Evolutionary conservation across 2,888 invertebrate species (phyloP), one percentile per base, ranked within the genome.

Genomic region (Zonitis immaculata): DNA sequence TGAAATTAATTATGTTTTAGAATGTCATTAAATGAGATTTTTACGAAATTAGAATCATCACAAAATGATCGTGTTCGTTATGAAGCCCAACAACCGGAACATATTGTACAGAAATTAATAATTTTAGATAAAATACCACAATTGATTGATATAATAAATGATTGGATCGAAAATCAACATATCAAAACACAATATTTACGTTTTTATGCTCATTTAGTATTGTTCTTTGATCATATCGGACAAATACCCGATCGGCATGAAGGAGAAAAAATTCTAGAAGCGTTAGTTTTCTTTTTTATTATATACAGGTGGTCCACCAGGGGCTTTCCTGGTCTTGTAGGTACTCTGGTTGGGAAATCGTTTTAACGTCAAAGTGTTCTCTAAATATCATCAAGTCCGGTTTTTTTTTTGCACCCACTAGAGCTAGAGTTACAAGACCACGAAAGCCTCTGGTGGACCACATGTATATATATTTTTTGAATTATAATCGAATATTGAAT

Each of bases 131-230:
- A 92, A 68, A 78, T 88, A n/a, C 79, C 83, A 11, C 79, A 84
- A 44, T 78, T 95, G 48, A 81, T 94, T 76, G 83, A 86, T 60
- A 82, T 85, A 57, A 82, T 92, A 62, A 80, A 84, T 44, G 75
- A 77, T 9, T 88, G 88, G 86, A 71, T 88, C 35, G 80, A 84
- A 26, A 77, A 75, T 51, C 73, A 76, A 20, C 78, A 77, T 39
- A 28, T 57, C 7, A 70, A 78, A 0, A 69, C 81, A 0, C 83
- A 84, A 43, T 84, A 90, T 61, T 72, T 91, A 26, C 78, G 96
- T 61, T 94, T 95, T 66, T 78, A 91, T 61, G 87, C 93, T 5
- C 95, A 96, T 75, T 78, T 96, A 47, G 83, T 92, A 11, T 77
- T 96, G 4, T 86, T 95, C 64, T 81, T 95, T 57, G 82, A 91